Evolutionary conservation across 2,888 invertebrate species (phyloP), one percentile per base, ranked within the genome.

Genomic region (Xylota sylvarum): DNA sequence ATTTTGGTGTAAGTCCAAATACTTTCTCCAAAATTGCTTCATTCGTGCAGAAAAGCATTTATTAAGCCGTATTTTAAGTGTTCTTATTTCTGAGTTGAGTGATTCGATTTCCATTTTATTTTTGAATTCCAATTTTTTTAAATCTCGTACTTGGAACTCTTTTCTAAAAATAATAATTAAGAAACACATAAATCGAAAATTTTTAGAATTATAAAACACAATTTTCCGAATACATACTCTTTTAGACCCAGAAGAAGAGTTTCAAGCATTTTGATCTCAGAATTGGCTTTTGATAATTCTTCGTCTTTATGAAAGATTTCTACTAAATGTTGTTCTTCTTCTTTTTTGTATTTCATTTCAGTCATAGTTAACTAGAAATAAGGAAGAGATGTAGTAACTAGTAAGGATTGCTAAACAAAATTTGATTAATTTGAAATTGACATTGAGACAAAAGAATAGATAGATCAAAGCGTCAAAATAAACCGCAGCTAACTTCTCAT

Each of bases 41-140:
- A 91, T 65, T 4, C 92, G 91, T 46, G 89, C 89, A 2, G 89
- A 89, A 65, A 92, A 50, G 0, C 90, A 90, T 69, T 89, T 89
- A 2, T 89, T 89, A n/a, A 92, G 88, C 32, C 89, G 89, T 12
- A 87, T 88, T 19, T 89, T 88, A 14, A 91, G 69, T 0, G 74
- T 79, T 6, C 5, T 27, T 4, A 74, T 37, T 2, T 89, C 87
- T 0, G 17, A 56, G 10, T 65, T 72, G 0, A 84, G 56, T 6
- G 69, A 69, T 23, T 90, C 89, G 4, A 90, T 81, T 81, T 91
- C 89, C 5, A 86, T 64, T 14, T 88, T 88, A 6, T 90, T 88
- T 67, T 7, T 83, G n/a, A 0, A 69, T 64, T 56, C 86, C 1
- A 69, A 32, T 23, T 78, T 82, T 5, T 32, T 62, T 12, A 67